These are phyloP conservation scores for Polyodon spathula DNA, from an alignment of 2,113 vertebrate species.

Conservation along the genomic window DNA sequence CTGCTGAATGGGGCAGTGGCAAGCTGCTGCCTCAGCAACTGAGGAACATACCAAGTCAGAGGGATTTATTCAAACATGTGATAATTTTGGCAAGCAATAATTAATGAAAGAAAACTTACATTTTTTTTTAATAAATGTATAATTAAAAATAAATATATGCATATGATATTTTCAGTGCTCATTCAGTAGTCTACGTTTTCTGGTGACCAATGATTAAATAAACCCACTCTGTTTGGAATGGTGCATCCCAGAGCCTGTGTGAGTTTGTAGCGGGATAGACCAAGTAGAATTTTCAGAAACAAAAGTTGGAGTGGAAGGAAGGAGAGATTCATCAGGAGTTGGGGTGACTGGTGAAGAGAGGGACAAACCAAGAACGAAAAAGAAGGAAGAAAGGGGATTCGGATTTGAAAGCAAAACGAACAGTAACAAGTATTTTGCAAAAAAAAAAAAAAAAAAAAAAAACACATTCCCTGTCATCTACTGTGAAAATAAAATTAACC, in stretches of 20 bases:
- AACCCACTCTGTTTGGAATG: constrained; percentile 13
- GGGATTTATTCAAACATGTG: too few species aligned
- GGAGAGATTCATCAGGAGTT: constrained; percentile 9
- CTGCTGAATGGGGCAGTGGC: too few species aligned
- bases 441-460: not conserved
- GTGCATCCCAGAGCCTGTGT: constrained; percentile 23
- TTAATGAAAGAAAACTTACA: too few species aligned
- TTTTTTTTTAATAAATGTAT: too few species aligned
- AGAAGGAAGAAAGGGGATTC: not conserved
- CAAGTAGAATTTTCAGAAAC: constrained; percentile 24
- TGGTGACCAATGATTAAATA: not conserved
- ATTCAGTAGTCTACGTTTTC: too few species aligned
- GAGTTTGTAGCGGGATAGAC: constrained; percentile 27
- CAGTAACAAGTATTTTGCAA: not conserved
- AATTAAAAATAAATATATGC: too few species aligned
- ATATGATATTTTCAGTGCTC: too few species aligned
- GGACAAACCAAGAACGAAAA: not conserved
- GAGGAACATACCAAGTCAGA: too few species aligned
- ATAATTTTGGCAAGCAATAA: too few species aligned
- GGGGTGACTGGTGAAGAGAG: constrained; percentile 3
- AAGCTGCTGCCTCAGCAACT: too few species aligned
- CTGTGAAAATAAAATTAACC: not conserved
- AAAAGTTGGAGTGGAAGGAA: constrained; percentile 28
- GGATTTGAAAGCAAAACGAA: not conserved
- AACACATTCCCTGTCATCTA: not conserved